Percentiles rank a stretch among this genome's conserved stretches.
These are phyloP conservation scores for Drosophila ohnishii DNA, from an alignment of 1,140 invertebrate genomes.

Conservation along the genomic window DNA sequence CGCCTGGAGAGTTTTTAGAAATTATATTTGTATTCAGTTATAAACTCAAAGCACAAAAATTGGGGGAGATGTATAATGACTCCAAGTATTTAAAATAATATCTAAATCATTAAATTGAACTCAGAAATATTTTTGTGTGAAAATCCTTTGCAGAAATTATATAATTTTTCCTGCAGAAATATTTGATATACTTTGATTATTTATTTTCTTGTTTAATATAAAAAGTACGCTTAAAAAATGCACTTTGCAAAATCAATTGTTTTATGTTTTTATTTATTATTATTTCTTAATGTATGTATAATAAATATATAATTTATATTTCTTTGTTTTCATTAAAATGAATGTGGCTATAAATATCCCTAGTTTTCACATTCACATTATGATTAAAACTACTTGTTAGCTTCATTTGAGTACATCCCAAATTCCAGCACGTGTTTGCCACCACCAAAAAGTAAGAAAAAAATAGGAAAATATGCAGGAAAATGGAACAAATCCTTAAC, in stretches of 20 bases:
- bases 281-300: not conserved
- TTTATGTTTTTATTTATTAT: not conserved
- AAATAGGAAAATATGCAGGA: not conserved
- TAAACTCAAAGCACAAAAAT: not conserved
- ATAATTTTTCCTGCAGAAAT: not conserved
- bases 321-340: not conserved
- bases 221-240: not conserved
- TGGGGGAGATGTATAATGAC: not conserved
- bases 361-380: not conserved
- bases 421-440: constrained; percentile 43
- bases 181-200: not conserved
- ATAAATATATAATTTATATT: not conserved
- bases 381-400: constrained; percentile 67
- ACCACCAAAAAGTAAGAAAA: not conserved
- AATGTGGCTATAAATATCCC: not conserved
- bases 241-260: too few relatives aligned
- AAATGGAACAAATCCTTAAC: not conserved
- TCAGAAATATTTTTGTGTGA: not conserved
- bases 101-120: too few relatives aligned
- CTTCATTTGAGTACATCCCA: constrained; percentile 29
- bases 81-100: not conserved
- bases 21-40: not conserved
- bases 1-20: not conserved
- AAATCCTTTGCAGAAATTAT: not conserved
- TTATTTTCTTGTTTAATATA: not conserved